phyloP scores from a whole-genome alignment of 2,888 invertebrate genomes.

The Chrysomela aeneicollis region DNA sequence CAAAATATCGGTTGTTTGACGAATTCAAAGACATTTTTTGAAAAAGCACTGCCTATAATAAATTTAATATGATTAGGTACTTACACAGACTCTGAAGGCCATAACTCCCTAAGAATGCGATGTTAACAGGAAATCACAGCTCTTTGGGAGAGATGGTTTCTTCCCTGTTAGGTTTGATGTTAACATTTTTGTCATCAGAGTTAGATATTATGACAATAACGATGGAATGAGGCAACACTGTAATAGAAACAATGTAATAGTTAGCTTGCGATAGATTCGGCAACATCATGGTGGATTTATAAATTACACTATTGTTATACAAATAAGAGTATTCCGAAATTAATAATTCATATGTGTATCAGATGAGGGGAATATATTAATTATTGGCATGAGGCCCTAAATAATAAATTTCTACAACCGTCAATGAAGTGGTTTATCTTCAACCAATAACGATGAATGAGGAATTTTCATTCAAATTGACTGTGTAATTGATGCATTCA shows the following conservation, averaged over 20 bases:
- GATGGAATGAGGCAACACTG: constrained; percentile 58
- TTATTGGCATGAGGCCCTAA: too few species aligned
- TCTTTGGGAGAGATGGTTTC: not conserved
- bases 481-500: too few species aligned
- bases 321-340: not conserved
- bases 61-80: constrained; percentile 39
- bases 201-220: constrained; percentile 58
- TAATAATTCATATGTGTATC: not conserved
- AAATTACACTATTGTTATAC: not conserved
- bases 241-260: constrained; percentile 29
- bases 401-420: too few species aligned
- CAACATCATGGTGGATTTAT: constrained; percentile 16
- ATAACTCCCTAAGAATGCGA: not conserved
- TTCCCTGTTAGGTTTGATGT: constrained; percentile 43
- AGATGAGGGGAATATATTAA: not conserved
- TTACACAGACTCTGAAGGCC: constrained; percentile 37
- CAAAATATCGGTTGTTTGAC: constrained; percentile 24
- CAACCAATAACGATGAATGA: too few species aligned
- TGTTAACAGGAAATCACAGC: not conserved
- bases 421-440: too few species aligned
- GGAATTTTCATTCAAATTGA: too few species aligned
- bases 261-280: constrained; percentile 32
- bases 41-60: constrained; percentile 52
- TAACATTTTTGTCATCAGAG: constrained; percentile 50
- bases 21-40: constrained; percentile 15